Base-by-base conservation (phyloP, 2,113 vertebrate species). In the Mugil cephalus region DNA sequence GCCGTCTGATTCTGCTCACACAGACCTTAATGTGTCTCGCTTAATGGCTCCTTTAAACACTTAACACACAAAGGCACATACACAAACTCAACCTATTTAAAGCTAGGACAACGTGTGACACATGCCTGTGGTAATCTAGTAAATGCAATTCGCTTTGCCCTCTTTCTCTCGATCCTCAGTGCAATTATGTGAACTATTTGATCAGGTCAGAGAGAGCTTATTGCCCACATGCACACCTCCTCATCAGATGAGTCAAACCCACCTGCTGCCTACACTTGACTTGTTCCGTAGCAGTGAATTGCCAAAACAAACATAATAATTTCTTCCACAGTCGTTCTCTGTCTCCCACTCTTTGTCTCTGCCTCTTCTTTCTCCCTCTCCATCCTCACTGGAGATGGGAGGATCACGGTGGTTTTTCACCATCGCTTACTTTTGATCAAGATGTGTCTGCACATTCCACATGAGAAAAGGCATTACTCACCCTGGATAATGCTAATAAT, bases 191-290 rank as follows among this genome's bases (percentile, higher is more conserved):
- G 38, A 56, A 35, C 59, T 51, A 0, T 83, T 63, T 74, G 61
- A 79, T 69, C 51, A 66, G 69, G 58, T 78, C 39, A 61, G 56
- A 45, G 39, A 47, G 63, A 38, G 24, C 48, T 61, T 46, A 38
- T 55, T 64, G 35, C 75, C 51, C 50, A 42, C 72, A 48, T 50
- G 61, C 43, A 71, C 67, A 61, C 76, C 72, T 81, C 80, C 43
- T 66, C 64, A 34, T 30, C 19, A 30, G 59, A 84, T 88, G 89
- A 92, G 21, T 91, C 90, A 92, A 65, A 69, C 72, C 77, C 50
- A 87, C 84, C 62, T 60, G 67, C 83, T 69, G 55, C 81, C 85
- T 68, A 87, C 88, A 70, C 69, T 60, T 35, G 42, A 74, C 54
- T 68, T 70, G 47, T 77, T 64, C 42, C 17, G 48, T 48, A 83